Evolutionary conservation across 2,888 invertebrate species (phyloP).

Genomic region (Scaptomyza cyrtandrae): DNA sequence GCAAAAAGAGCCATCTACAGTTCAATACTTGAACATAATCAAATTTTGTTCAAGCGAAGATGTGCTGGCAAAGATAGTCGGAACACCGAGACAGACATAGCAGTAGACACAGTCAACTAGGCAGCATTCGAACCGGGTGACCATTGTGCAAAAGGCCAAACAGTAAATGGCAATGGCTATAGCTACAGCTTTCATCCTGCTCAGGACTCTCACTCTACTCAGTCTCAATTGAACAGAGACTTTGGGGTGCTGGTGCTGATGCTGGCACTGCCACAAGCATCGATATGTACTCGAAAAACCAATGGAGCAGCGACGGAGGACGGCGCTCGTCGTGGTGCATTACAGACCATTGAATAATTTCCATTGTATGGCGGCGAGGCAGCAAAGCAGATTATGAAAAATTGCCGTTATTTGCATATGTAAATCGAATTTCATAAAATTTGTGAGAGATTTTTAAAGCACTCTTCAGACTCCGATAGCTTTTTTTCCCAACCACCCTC

Average conservation of each 20-base stretch:
- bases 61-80: constrained; percentile 25
- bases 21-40: constrained; percentile 78
- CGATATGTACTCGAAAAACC: constrained; percentile 63
- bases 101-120: constrained; percentile 65
- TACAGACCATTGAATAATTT: constrained; percentile 83
- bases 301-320: constrained; percentile 64
- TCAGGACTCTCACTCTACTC: constrained; percentile 6
- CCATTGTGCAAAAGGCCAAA: constrained; percentile 63
- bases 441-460: constrained; percentile 72
- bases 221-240: neutral
- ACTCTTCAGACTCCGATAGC: constrained; percentile 53
- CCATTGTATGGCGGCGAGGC: constrained; percentile 69
- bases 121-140: constrained; percentile 68
- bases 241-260: neutral
- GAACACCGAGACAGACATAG: constrained; percentile 22
- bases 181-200: constrained; percentile 10
- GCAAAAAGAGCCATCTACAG: constrained; percentile 64
- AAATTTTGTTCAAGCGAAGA: constrained; percentile 62
- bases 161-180: constrained; percentile 42
- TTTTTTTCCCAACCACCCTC: constrained; percentile 26
- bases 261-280: constrained; percentile 21
- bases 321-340: constrained; percentile 63
- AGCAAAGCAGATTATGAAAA: constrained; percentile 83
- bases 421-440: constrained; percentile 84
- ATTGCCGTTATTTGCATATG: constrained; percentile 84